Evolutionary conservation across 2,888 invertebrate species (phyloP), one percentile per base, ranked within the genome.

Genomic region (Enoplolaimus lenunculus): DNA sequence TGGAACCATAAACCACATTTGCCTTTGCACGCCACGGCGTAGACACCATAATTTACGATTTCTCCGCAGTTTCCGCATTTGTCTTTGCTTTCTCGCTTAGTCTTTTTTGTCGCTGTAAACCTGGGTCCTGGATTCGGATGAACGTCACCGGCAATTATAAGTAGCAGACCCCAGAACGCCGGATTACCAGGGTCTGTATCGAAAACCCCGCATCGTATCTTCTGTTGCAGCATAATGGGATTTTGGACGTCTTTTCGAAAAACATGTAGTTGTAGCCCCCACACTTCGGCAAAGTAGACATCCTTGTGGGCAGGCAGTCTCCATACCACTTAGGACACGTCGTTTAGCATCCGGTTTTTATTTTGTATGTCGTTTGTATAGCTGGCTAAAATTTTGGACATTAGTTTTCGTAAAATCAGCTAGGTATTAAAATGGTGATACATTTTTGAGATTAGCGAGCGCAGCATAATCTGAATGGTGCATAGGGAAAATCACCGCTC

Each of bases 271-370:
- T 45, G 45, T 45, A 45, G 45, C 21, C 45, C 45, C 45, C 45
- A 45, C 45, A 45, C 45, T 45, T 45, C 45, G 45, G 45, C 45
- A 45, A 45, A 45, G 45, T 45, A 45, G 45, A 45, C 45, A 45
- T 45, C 21, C 45, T 45, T 45, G 45, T 45, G 45, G 45, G 7
- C 45, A 45, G 45, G 45, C 45, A 21, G 45, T 7, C 7, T 45
- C 7, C 21, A 45, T 21, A 21, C 45, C 45, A 21, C 45, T 21
- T 45, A 21, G 45, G 45, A 45, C 21, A 45, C 45, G 45, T 45
- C 45, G 45, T 45, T 45, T 45, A 7, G 45, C 45, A 45, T 45
- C 45, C 45, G 45, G 45, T 7, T 13, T 21, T 21, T 45, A 21
- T 21, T 45, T 45, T 21, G 45, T 45, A n/a, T n/a, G n/a, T n/a